Percentiles rank a stretch among this genome's conserved stretches.
These are phyloP conservation scores for Nixonia krombeini DNA, from an alignment of 1,140 invertebrate genomes.

Conservation along the genomic window DNA sequence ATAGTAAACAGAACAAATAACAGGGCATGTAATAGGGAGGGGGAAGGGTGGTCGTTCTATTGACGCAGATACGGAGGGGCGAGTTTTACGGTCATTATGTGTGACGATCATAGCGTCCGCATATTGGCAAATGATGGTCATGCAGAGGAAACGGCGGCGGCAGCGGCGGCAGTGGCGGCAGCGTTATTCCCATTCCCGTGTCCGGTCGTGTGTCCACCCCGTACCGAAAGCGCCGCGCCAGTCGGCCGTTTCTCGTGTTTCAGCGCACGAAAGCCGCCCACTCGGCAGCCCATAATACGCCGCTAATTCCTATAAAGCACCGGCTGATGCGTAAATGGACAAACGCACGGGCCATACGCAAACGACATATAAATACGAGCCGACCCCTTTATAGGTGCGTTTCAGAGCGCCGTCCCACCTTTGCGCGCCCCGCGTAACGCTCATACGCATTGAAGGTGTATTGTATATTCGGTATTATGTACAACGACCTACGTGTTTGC, in stretches of 20 bases:
- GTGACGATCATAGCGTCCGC: slow-evolving; percentile 65
- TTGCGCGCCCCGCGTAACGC: slow-evolving; percentile 1
- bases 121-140: slow-evolving; percentile 65
- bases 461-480: slow-evolving; percentile 25
- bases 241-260: slow-evolving; percentile 54
- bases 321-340: slow-evolving; percentile 67
- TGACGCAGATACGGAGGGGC: too few relatives aligned
- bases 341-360: slow-evolving; percentile 56
- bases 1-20: too few relatives aligned
- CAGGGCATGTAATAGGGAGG: too few relatives aligned
- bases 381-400: slow-evolving; percentile 20
- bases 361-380: slow-evolving; percentile 22
- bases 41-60: too few relatives aligned
- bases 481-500: neutral
- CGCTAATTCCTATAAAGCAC: slow-evolving; percentile 69
- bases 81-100: slow-evolving; percentile 70
- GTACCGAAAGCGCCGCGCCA: neutral
- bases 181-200: slow-evolving; percentile 32
- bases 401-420: slow-evolving; percentile 1
- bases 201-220: slow-evolving; percentile 11
- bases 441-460: slow-evolving; percentile 9
- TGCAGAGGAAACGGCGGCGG: slow-evolving; percentile 53
- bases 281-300: slow-evolving; percentile 66
- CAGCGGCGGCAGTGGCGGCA: too few relatives aligned
- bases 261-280: slow-evolving; percentile 63